Percentiles rank a stretch among this genome's conserved stretches.
These are phyloP conservation scores for Maniola hyperantus DNA, from an alignment of 2,888 invertebrate genomes.

Conservation along the genomic window DNA sequence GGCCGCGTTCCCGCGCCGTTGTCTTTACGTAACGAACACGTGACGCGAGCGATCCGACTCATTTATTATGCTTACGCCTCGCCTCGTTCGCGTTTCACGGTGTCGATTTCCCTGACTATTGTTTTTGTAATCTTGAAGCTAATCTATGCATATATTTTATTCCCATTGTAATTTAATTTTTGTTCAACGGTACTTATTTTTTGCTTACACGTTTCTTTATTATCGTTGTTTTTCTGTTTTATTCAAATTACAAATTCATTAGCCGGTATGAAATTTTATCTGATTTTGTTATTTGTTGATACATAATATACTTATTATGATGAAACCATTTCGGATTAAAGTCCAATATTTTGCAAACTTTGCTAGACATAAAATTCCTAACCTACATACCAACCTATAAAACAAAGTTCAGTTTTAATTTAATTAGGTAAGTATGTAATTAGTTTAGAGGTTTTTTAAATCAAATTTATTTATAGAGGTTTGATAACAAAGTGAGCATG, in stretches of 20 bases:
- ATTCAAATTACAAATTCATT: slow-evolving; percentile 6
- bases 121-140: slow-evolving; percentile 58
- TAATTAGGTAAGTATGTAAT: no score
- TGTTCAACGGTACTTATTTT: slow-evolving; percentile 28
- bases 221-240: neutral
- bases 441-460: neutral
- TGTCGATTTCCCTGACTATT: slow-evolving; percentile 70
- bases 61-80: slow-evolving; percentile 62
- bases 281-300: slow-evolving; percentile 1
- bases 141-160: slow-evolving; percentile 45
- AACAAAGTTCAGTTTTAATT: neutral
- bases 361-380: neutral
- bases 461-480: no score
- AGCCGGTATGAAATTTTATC: neutral
- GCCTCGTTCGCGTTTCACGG: slow-evolving; percentile 57
- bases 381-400: neutral
- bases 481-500: no score
- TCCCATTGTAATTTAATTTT: slow-evolving; percentile 40
- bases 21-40: slow-evolving; percentile 73
- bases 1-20: slow-evolving; percentile 75
- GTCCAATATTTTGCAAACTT: slow-evolving; percentile 1
- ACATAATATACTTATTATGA: neutral
- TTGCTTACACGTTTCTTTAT: slow-evolving; percentile 26
- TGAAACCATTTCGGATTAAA: slow-evolving; percentile 1
- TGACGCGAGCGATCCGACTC: slow-evolving; percentile 52